These are phyloP conservation scores for Choloepus hoffmanni DNA, from an alignment of 2,113 vertebrate genomes.

Conservation along the genomic window DNA sequence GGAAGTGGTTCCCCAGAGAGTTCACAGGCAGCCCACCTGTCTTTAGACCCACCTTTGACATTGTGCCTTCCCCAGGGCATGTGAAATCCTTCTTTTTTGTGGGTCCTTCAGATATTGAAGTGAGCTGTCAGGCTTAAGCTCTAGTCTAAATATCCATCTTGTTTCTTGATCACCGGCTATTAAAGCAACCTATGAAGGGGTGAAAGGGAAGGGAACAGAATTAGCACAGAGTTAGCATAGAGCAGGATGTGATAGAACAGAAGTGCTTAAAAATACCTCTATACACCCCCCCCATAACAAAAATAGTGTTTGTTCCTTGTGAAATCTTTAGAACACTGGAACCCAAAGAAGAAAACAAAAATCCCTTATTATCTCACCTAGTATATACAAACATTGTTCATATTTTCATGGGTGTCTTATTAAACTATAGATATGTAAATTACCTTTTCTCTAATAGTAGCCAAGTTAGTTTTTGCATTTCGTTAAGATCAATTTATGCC, in stretches of 20 bases:
- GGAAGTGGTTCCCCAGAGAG: neutral
- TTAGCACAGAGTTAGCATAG: neutral
- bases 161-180: constrained; percentile 35
- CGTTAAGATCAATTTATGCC: neutral
- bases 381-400: neutral
- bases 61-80: neutral
- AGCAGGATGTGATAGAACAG: neutral
- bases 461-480: constrained; percentile 7
- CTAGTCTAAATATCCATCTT: neutral
- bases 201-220: neutral
- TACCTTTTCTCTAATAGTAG: neutral
- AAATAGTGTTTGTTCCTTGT: constrained; percentile 21
- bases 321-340: constrained; percentile 31
- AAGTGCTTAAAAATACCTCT: constrained; percentile 15
- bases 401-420: constrained; percentile 25
- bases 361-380: neutral
- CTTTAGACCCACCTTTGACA: neutral
- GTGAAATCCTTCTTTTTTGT: neutral
- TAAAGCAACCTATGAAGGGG: neutral
- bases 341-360: constrained; percentile 30
- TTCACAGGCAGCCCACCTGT: neutral
- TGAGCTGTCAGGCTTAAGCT: neutral
- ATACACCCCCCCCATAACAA: neutral
- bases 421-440: neutral
- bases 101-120: neutral